These are phyloP conservation scores for Luperina nickerlii DNA, from an alignment of 2,888 invertebrate genomes.

Conservation along the genomic window DNA sequence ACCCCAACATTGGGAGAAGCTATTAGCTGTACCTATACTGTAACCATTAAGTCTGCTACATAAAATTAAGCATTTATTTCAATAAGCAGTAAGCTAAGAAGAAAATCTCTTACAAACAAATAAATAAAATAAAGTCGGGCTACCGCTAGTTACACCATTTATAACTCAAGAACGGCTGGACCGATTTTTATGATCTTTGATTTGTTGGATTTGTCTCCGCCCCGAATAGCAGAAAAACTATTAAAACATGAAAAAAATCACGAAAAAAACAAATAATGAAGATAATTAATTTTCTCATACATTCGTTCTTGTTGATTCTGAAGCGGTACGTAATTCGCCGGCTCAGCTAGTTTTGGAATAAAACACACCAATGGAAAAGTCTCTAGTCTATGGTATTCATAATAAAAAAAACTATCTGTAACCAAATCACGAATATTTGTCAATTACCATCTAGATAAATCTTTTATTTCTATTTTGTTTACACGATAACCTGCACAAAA, in stretches of 20 bases:
- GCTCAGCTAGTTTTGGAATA: neutral
- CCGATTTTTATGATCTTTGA: no score
- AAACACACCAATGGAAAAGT: neutral
- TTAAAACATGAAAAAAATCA: no score
- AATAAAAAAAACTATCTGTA: neutral
- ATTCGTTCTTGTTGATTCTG: no score
- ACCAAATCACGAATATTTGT: neutral
- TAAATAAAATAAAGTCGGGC: no score
- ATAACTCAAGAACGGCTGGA: no score
- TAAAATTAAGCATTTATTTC: neutral
- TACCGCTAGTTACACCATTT: no score
- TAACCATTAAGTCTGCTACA: neutral
- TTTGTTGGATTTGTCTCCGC: no score
- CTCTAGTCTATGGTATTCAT: neutral
- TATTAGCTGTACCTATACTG: neutral
- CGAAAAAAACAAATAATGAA: no score
- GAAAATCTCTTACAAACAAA: neutral
- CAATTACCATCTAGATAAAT: neutral
- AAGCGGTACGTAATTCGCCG: no score
- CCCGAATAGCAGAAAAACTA: no score
- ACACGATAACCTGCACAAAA: conserved; percentile 16
- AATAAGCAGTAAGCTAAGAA: neutral
- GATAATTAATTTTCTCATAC: no score
- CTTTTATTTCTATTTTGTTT: conserved; percentile 2
- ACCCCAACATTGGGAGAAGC: no score